Conservation (phyloP, 1,140 invertebrate species). For the Drosophila lacteicornis region DNA sequence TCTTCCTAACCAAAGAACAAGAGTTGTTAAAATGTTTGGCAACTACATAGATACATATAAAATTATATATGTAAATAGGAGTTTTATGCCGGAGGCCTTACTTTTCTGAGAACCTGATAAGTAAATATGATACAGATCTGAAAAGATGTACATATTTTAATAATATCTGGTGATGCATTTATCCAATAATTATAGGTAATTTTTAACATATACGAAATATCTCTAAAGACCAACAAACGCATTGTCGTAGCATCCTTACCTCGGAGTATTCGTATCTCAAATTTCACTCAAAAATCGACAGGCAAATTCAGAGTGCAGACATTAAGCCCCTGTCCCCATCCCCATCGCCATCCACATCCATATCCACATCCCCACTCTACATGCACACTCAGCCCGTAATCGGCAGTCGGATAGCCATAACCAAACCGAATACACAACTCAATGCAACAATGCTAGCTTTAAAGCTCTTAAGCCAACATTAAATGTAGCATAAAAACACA, state of each 20-base stretch:
- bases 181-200: no score
- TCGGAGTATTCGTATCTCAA: no score
- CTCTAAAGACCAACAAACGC: background rate
- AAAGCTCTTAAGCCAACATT: slow-evolving; percentile 85
- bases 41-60: no score
- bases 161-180: no score
- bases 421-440: slow-evolving; percentile 47
- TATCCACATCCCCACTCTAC: background rate
- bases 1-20: no score
- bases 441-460: slow-evolving; percentile 81
- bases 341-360: background rate
- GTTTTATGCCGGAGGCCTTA: no score
- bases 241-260: background rate
- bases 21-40: no score
- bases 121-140: no score
- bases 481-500: slow-evolving; percentile 85
- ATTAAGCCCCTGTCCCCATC: background rate
- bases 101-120: no score
- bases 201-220: background rate
- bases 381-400: background rate
- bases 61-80: no score
- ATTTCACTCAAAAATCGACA: background rate
- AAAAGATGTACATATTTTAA: no score
- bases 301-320: background rate
- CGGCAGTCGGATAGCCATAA: slow-evolving; percentile 20